Evolutionary conservation across 1,140 invertebrate genomes (phyloP), one percentile per base, ranked within the genome.

Genomic region (Delia radicum): DNA sequence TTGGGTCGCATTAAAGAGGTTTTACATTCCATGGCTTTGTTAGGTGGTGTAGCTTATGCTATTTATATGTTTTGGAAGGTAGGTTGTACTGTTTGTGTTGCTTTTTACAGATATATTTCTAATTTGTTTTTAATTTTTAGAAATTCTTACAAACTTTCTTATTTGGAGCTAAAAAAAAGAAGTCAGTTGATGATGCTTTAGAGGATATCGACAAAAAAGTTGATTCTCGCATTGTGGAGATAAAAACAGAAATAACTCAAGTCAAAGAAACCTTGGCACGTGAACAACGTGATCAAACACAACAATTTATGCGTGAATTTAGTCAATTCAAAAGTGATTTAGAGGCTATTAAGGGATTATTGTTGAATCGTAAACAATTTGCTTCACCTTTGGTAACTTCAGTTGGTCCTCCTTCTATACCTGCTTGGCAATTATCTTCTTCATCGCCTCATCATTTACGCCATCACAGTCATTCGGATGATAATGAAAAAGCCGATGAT

Each of bases 321-420:
- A 90, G 90, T 80, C 90, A 91, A 76, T 88, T 94, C 75, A 93
- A 93, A 81, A 89, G 91, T 63, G 93, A 94, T 83, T 88, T 94
- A 76, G 89, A 92, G 77, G 93, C 92, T 78, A 90, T 94, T 37
- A 94, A 94, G 85, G 92, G 92, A 71, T 89, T 94, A 77, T 86
- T 94, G 62, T 85, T 94, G 27, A 93, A 92, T 81, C 92, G 92
- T 78, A 94, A 93, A 84, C 92, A 94, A 86, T 94, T 94, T 82
- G 91, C 93, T 18, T 86, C 88, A 0, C 87, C 90, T 5, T 77
- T 83, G 18, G 76, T 79, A 3, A 88, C 91, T 2, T 90, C 92
- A 12, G 48, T 55, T n/a, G 33, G 81, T n/a, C 91, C 91, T 5
- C 90, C 92, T 10, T 93, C 92, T 1, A 94, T 94, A 76, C 93